Evolutionary conservation across 2,797 vertebrate genomes (phyloP).

Genomic region (Oreortyx pictus): DNA sequence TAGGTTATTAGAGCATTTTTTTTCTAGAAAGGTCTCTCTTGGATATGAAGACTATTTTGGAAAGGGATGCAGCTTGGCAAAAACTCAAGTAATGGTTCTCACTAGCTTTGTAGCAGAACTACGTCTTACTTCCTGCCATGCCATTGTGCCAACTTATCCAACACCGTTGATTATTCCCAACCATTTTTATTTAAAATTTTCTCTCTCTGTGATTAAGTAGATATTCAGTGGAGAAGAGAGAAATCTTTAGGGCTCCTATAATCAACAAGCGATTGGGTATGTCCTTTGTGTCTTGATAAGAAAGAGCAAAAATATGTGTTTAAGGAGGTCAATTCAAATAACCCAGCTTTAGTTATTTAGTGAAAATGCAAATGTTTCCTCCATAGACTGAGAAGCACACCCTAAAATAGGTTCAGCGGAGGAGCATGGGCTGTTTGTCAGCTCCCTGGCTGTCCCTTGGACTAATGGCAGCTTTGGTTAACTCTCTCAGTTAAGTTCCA

Average conservation of each 20-base stretch:
- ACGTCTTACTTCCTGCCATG: background rate
- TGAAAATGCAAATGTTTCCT: background rate
- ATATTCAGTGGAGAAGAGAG: background rate
- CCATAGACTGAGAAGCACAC: background rate
- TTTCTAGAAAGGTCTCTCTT: background rate
- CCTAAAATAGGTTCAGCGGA: background rate
- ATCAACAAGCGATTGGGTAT: background rate
- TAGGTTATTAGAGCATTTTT: background rate
- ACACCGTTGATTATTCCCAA: background rate
- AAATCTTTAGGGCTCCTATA: background rate
- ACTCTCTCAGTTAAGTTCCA: background rate
- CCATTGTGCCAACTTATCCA: background rate
- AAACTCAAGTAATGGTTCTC: background rate
- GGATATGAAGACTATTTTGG: background rate
- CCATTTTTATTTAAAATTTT: background rate
- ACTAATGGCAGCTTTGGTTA: conserved; percentile 19
- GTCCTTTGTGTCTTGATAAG: background rate
- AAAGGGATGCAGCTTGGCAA: background rate
- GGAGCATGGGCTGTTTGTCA: background rate
- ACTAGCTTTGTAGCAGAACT: background rate
- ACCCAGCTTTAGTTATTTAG: background rate
- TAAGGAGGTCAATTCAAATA: background rate
- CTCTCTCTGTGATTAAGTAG: background rate
- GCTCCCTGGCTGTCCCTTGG: background rate
- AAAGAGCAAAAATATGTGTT: background rate